These are phyloP conservation scores for Iphiclides podalirius DNA, from an alignment of 2,888 invertebrate genomes.

Conservation along the genomic window DNA sequence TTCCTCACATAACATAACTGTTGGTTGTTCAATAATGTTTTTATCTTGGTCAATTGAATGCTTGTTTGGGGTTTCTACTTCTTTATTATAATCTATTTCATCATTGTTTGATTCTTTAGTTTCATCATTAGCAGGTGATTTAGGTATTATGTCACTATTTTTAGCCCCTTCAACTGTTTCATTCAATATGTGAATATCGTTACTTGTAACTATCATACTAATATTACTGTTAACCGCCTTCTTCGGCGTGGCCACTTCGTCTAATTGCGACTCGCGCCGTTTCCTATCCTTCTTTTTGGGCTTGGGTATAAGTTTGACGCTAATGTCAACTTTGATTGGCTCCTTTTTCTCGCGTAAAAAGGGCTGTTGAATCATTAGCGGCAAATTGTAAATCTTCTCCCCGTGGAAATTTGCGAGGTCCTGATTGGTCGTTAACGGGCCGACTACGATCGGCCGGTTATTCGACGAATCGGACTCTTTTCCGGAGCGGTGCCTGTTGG, in stretches of 20 bases:
- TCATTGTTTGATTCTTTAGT: constrained; percentile 25
- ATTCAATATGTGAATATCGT: constrained; percentile 56
- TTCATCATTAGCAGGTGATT: constrained; percentile 22
- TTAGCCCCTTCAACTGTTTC: constrained; percentile 56
- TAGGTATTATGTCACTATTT: constrained; percentile 29
- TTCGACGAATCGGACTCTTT: constrained; percentile 81
- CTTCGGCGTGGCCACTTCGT: constrained; percentile 49
- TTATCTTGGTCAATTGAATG: background rate
- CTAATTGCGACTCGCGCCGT: constrained; percentile 51
- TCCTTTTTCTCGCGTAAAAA: constrained; percentile 83
- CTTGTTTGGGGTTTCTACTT: background rate
- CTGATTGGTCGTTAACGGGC: constrained; percentile 74
- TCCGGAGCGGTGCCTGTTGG: constrained; percentile 70
- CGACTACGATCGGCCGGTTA: constrained; percentile 72
- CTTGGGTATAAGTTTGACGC: constrained; percentile 86
- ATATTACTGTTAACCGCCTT: constrained; percentile 63
- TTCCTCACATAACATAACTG: constrained; percentile 1
- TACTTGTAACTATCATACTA: constrained; percentile 69
- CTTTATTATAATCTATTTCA: constrained; percentile 11
- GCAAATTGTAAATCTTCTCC: constrained; percentile 69
- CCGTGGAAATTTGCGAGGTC: constrained; percentile 67
- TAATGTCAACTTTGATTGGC: constrained; percentile 89
- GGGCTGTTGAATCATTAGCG: constrained; percentile 79
- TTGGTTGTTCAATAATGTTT: constrained; percentile 4
- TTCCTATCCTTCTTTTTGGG: constrained; percentile 68